phyloP scores from a whole-genome alignment of 2,797 vertebrate species.

The Dromococcyx pavoninus region DNA sequence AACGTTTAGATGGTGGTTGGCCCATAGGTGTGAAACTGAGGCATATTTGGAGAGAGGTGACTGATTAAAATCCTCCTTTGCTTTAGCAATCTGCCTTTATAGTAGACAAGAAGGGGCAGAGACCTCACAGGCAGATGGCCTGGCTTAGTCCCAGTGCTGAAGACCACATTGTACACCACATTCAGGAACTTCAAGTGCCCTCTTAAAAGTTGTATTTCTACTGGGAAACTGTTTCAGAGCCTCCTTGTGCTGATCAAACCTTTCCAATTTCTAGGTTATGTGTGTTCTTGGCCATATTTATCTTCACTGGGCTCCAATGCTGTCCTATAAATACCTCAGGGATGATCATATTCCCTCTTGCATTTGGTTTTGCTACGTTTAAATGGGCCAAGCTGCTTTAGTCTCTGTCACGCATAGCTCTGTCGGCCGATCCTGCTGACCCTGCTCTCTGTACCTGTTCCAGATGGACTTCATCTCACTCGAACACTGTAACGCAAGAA shows the following conservation, averaged over 20 bases:
- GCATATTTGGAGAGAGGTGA: neutral
- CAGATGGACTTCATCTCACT: conserved; percentile 28
- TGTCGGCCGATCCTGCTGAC: neutral
- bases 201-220: neutral
- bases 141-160: neutral
- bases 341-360: conserved; percentile 46
- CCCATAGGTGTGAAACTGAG: neutral
- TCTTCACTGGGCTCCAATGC: conserved; percentile 13
- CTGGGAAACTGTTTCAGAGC: conserved; percentile 8
- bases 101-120: neutral
- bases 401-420: neutral
- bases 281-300: conserved; percentile 45
- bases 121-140: neutral
- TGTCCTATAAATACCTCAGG: conserved; percentile 55
- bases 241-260: neutral
- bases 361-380: conserved; percentile 35
- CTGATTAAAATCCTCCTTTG: neutral
- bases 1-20: neutral
- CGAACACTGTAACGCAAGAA: fast-evolving
- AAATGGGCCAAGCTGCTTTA: conserved; percentile 53
- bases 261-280: conserved; percentile 29
- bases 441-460: neutral
- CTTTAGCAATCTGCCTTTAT: neutral
- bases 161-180: neutral
- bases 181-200: conserved; percentile 4